A percentile compares a stretch with the other conserved stretches of the same genome.
These are phyloP conservation scores for Oenanthe melanoleuca DNA, from an alignment of 2,113 vertebrate genomes.

Conservation along the genomic window DNA sequence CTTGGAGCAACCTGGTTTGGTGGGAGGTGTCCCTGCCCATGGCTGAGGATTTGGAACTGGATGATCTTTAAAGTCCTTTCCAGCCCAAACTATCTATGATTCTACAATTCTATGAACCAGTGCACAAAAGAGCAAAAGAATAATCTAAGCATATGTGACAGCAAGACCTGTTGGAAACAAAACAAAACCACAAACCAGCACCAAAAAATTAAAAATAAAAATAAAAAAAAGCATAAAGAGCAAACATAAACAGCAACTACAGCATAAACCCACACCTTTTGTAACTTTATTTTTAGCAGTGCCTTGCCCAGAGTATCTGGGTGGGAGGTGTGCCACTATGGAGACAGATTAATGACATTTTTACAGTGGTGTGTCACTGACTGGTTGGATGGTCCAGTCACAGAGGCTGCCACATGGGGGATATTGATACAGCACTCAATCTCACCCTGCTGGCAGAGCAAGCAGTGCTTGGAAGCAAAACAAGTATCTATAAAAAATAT, in stretches of 20 bases:
- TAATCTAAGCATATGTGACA: not conserved
- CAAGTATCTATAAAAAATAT: too few relatives aligned
- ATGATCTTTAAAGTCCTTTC: not conserved
- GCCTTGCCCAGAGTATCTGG: not conserved
- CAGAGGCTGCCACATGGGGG: not conserved
- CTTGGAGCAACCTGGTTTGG: not conserved
- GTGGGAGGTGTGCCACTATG: not conserved
- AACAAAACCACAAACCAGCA: not conserved
- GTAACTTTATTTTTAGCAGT: not conserved
- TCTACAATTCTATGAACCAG: not conserved
- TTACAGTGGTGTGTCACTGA: not conserved
- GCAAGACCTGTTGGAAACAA: not conserved
- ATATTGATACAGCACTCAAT: not conserved
- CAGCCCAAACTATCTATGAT: not conserved
- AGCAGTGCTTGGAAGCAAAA: not conserved
- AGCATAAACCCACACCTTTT: not conserved
- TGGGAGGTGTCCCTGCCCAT: not conserved
- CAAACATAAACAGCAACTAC: not conserved
- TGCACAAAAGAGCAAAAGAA: not conserved
- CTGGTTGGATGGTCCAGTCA: not conserved
- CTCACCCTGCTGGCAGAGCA: not conserved
- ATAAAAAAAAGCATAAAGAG: not conserved
- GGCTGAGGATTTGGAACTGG: not conserved
- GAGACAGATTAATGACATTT: constrained; percentile 17
- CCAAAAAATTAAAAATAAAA: not conserved